phyloP scores from a whole-genome alignment of 2,888 invertebrate genomes.

The Andrena minutula region DNA sequence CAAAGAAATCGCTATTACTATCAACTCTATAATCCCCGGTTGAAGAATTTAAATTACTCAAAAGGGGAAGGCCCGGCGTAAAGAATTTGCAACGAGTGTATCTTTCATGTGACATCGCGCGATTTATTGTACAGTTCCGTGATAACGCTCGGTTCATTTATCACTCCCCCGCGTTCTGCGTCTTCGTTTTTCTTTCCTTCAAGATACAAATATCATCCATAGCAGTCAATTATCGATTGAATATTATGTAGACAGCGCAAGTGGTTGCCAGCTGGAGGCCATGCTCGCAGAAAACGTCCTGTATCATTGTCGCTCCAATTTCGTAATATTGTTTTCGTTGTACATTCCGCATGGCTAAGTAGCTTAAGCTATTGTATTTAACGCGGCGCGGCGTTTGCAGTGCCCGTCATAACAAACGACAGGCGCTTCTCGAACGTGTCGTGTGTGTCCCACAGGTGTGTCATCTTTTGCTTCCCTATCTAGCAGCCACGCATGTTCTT shows the following conservation, averaged over 20 bases:
- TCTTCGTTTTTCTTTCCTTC: no score
- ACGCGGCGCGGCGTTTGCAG: conserved; percentile 30
- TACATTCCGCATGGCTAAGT: conserved; percentile 20
- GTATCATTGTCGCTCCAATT: conserved; percentile 41
- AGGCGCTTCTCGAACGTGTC: conserved; percentile 23
- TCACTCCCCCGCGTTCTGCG: no score
- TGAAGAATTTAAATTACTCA: no score
- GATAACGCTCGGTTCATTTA: not conserved
- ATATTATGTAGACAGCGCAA: not conserved
- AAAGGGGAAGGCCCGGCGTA: no score
- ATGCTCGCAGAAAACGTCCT: not conserved
- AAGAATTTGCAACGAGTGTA: no score
- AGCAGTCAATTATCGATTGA: conserved; percentile 16
- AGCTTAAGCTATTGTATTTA: conserved; percentile 32
- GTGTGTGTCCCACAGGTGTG: conserved; percentile 53
- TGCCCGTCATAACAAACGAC: conserved; percentile 42
- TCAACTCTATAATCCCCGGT: no score
- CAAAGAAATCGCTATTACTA: no score
- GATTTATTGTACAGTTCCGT: not conserved
- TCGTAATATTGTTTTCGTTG: conserved; percentile 50
- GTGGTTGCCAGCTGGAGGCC: conserved; percentile 38
- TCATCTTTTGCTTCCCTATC: conserved; percentile 2
- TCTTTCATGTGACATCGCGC: not conserved
- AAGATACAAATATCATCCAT: not conserved
- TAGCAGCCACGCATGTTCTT: not conserved